Conservation (phyloP, 2,113 vertebrate genomes). For the Turdus rufiventris region DNA sequence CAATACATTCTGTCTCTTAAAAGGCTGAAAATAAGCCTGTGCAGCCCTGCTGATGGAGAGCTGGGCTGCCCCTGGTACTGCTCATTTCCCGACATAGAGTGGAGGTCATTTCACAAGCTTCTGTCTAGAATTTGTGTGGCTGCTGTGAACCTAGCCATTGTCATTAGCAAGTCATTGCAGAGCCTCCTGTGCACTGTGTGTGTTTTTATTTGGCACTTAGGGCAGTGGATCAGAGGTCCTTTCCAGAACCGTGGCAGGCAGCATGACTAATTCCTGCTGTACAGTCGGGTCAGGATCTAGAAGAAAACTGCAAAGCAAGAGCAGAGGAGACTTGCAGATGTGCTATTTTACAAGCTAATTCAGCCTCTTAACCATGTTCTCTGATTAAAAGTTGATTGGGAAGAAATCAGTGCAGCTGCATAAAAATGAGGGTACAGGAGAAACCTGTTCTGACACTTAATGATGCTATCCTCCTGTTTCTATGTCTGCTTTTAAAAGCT, state of each 20-base stretch:
- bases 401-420: not conserved
- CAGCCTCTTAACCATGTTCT: not conserved
- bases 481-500: not conserved
- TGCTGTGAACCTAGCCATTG: not conserved
- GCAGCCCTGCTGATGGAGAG: not conserved
- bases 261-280: not conserved
- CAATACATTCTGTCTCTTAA: not conserved
- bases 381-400: not conserved
- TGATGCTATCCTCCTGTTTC: not conserved
- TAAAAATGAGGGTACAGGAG: not conserved
- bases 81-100: accelerated
- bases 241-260: not conserved
- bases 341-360: not conserved
- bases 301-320: not conserved
- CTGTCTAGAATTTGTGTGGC: not conserved
- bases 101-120: not conserved
- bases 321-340: not conserved
- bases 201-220: not conserved
- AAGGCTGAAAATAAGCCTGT: not conserved
- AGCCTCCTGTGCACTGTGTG: not conserved
- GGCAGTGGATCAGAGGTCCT: not conserved
- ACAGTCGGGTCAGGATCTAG: not conserved
- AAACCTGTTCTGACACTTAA: not conserved
- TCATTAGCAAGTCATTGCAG: not conserved
- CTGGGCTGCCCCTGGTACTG: not conserved